Conservation (phyloP, 92 coral and sea anemone genomes). For the Epizoanthus rinbou region DNA sequence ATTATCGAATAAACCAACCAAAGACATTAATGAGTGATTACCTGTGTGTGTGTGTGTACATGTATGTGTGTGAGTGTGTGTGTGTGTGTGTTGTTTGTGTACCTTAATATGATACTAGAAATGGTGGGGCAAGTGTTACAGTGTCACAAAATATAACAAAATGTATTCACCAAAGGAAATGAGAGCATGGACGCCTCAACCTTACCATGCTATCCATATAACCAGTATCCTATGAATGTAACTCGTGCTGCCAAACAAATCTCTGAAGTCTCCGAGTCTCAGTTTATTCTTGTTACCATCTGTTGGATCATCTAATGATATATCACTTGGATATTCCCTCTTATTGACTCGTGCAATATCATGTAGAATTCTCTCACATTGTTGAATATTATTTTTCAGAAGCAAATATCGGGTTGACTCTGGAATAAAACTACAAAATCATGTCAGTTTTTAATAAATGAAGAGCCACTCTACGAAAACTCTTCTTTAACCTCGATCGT, state of each 20-base stretch:
- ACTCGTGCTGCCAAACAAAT: conserved; percentile 14
- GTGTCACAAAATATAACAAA: too few relatives aligned
- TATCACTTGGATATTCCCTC: background rate
- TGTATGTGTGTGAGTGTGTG: too few relatives aligned
- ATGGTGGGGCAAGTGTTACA: too few relatives aligned
- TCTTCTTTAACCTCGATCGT: too few relatives aligned
- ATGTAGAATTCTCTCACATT: conserved; percentile 3
- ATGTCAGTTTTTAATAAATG: background rate
- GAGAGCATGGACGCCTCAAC: too few relatives aligned
- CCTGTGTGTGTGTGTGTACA: too few relatives aligned
- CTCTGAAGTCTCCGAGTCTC: conserved; percentile 14
- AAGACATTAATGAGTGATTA: too few relatives aligned
- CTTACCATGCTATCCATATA: conserved; percentile 6
- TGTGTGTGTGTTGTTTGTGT: too few relatives aligned
- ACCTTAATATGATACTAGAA: too few relatives aligned
- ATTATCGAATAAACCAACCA: too few relatives aligned
- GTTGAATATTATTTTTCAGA: conserved; percentile 1
- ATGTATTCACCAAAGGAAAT: too few relatives aligned
- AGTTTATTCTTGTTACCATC: background rate
- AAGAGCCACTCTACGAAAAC: too few relatives aligned
- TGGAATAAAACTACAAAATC: background rate
- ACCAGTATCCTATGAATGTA: conserved; percentile 11
- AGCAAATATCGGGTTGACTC: conserved; percentile 7
- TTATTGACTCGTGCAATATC: conserved; percentile 17
- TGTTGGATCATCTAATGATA: background rate